Conservation (phyloP, 2,113 vertebrate genomes). For the Ia io region DNA sequence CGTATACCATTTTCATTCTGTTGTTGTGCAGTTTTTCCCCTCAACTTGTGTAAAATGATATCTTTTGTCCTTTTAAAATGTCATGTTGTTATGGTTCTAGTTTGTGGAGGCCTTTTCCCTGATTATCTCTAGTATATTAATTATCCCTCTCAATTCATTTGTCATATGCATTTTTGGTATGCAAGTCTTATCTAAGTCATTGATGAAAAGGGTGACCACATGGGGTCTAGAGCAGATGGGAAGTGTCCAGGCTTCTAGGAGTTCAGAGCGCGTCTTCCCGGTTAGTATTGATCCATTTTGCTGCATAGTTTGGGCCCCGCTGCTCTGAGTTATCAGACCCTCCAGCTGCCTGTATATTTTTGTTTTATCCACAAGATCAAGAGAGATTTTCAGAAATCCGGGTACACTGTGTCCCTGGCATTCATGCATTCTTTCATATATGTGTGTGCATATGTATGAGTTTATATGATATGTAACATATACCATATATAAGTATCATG, state of each 20-base stretch:
- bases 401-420: background rate
- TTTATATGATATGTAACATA: background rate
- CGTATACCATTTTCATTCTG: background rate
- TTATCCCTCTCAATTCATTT: background rate
- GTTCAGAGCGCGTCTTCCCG: background rate
- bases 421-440: background rate
- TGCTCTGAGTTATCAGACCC: background rate
- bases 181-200: background rate
- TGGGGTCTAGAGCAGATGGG: background rate
- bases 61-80: conserved; percentile 14
- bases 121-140: background rate
- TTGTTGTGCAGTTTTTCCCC: background rate
- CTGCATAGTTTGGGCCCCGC: background rate
- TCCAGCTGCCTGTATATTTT: background rate
- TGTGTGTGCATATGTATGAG: background rate
- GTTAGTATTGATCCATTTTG: background rate
- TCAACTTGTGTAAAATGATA: conserved; percentile 28
- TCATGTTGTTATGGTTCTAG: background rate
- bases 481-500: background rate
- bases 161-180: background rate
- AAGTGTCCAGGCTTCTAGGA: background rate
- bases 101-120: background rate
- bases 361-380: background rate
- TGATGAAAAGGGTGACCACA: background rate
- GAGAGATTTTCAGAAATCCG: conserved; percentile 7